Evolutionary conservation across 2,888 invertebrate species (phyloP).

Genomic region (Caenorhabditis wallacei): DNA sequence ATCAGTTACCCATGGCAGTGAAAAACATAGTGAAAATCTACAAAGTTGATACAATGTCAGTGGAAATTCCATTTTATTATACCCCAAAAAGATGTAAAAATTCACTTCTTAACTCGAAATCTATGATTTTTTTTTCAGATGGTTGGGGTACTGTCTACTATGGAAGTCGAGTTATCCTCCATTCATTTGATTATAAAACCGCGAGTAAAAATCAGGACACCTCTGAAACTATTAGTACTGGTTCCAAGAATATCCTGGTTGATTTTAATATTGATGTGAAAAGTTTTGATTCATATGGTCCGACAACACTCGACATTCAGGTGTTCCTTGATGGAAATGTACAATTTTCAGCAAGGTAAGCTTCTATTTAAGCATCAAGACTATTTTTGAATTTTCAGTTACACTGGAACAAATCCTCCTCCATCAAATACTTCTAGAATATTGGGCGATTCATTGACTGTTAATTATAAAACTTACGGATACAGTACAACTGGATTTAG

Average conservation of each 20-base stretch:
- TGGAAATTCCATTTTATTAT: background rate
- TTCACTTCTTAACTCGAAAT: background rate
- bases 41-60: background rate
- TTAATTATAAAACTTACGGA: conserved; percentile 17
- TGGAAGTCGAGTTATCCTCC: background rate
- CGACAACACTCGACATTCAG: background rate
- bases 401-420: background rate
- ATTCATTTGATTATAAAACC: conserved; percentile 10
- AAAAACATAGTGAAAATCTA: conserved; percentile 19
- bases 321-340: background rate
- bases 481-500: conserved; percentile 3
- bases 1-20: conserved; percentile 22
- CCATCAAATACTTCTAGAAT: background rate
- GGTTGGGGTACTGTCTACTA: background rate
- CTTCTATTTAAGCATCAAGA: background rate
- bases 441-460: conserved; percentile 20
- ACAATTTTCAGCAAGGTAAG: conserved; percentile 13
- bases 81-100: background rate
- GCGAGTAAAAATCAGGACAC: conserved; percentile 17
- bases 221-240: background rate
- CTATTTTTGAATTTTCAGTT: conserved; percentile 4
- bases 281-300: background rate
- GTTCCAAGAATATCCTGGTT: background rate
- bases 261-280: conserved; percentile 28
- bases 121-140: background rate